Percentiles rank a stretch among this genome's conserved stretches.
phyloP scores from a whole-genome alignment of 2,113 vertebrate species.

The Oreotrochilus melanogaster region DNA sequence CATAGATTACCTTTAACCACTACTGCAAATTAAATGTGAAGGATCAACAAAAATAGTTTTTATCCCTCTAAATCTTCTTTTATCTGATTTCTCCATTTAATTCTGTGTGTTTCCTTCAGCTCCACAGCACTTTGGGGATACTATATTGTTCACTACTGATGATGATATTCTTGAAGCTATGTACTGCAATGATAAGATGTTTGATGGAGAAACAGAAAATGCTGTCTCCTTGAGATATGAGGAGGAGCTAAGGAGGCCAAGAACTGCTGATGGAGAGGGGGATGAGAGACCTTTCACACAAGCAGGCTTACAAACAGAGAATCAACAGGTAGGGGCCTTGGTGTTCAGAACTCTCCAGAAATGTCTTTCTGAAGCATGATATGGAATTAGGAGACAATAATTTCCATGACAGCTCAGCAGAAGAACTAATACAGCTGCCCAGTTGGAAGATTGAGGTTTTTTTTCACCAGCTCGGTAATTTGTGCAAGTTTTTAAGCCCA shows the following conservation, averaged over 20 bases:
- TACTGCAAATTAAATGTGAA: neutral
- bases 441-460: neutral
- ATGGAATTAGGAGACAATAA: neutral
- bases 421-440: neutral
- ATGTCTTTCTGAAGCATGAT: neutral
- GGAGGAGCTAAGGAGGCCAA: conserved; percentile 88
- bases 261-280: conserved; percentile 89
- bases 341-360: neutral
- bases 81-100: neutral
- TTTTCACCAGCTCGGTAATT: neutral
- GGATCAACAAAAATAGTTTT: neutral
- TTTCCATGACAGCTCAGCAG: neutral
- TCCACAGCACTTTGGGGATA: conserved; percentile 96
- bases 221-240: conserved; percentile 69
- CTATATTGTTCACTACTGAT: conserved; percentile 94
- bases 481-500: neutral
- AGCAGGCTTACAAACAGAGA: conserved; percentile 80
- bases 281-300: conserved; percentile 92
- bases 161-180: conserved; percentile 96
- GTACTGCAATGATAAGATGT: conserved; percentile 86
- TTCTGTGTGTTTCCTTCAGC: conserved; percentile 71
- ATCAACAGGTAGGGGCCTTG: conserved; percentile 70
- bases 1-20: neutral
- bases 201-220: conserved; percentile 73
- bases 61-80: neutral